Evolutionary conservation across 2,113 vertebrate genomes (phyloP), one percentile per base, ranked within the genome.

Genomic region (Cephalophus harveyi): DNA sequence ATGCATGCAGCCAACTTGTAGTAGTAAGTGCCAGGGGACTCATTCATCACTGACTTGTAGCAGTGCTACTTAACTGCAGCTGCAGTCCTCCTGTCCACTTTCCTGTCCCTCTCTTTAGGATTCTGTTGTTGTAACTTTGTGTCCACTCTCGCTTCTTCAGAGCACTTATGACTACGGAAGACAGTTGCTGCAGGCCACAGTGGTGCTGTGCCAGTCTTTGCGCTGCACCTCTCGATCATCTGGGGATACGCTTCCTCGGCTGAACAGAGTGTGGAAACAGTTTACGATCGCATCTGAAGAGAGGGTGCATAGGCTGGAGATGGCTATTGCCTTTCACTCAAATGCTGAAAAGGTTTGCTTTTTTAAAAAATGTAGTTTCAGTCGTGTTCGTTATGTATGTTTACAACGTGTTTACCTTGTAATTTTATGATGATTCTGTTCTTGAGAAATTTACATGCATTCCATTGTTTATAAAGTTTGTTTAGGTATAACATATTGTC

Each of bases 231-330:
- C 99, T 0, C 99, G 99, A 50, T 99, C 99, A 5, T 99, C 99
- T 0, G 99, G 99, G 27, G 99, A 99, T 97, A 99, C 99, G 0
- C 99, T 99, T 96, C 99, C 99, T 23, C 99, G 99, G 14, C 99
- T 99, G 97, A 99, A 99, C 98, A 99, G 99, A 92, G 99, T 99
- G 30, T 99, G 99, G 99, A 99, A 99, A 92, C 99, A 99, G 98
- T 99, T 99, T 97, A 99, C 99, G 40, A 98, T 99, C 98, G 99
- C 99, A 11, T 99, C 99, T 1, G 99, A 99, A 86, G 99, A 99
- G 98, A 98, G 99, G 62, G 99, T 99, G 6, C 99, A 99, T 48
- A 98, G 99, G 10, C 97, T 99, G 98, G 99, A 99, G 98, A 99
- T 99, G 83, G 99, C 99, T 88, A 98, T 99, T 97, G 98, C 98